Base-by-base conservation (phyloP, 2,113 vertebrate species). In the Notarius lentiginosus region DNA sequence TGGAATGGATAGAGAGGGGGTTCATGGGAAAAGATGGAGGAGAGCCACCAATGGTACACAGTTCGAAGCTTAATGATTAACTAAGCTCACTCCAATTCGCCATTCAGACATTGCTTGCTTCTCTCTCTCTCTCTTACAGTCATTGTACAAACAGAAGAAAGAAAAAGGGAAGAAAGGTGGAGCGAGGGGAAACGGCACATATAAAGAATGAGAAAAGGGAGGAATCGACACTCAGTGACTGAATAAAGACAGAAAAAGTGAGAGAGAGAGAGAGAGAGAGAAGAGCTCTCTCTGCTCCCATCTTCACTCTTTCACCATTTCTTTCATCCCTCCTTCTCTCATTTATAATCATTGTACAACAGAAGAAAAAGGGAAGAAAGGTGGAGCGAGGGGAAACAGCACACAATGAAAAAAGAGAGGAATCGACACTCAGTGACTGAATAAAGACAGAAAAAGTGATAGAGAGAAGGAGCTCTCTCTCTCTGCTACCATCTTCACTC, bases 51-150 rank as follows among this genome's bases (percentile, higher is more conserved):
- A 91, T 89, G 90, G 88, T 88, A 91, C 77, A 77, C 68, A 91
- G 89, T 91, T 80, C 82, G 84, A 92, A 85, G 91, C 86, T 83
- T 93, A 90, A 90, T 91, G 92, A 91, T 87, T 89, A 84, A 90
- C 84, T 61, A 93, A 94, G 63, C 88, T 90, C 83, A 87, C 88
- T 0, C 81, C 88, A 93, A 92, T 70, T 77, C 75, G 20, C 58
- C 68, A 90, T 87, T 84, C n/a, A 1, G 18, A 58, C 85, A 30
- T 41, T 83, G 87, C 75, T 7, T 80, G 81, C 55, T 22, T 53
- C 24, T 30, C 53, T 58, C 77, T 58, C n/a, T 56, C 15, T 17
- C 55, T 63, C 63, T 55, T 56, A 22, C 11, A 47, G 47, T 30
- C n/a, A 30, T 20, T 15, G 2, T 8, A 30, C 76, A 30, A 79